Conservation (phyloP, 2,113 vertebrate species). For the Crotalus helleri region DNA sequence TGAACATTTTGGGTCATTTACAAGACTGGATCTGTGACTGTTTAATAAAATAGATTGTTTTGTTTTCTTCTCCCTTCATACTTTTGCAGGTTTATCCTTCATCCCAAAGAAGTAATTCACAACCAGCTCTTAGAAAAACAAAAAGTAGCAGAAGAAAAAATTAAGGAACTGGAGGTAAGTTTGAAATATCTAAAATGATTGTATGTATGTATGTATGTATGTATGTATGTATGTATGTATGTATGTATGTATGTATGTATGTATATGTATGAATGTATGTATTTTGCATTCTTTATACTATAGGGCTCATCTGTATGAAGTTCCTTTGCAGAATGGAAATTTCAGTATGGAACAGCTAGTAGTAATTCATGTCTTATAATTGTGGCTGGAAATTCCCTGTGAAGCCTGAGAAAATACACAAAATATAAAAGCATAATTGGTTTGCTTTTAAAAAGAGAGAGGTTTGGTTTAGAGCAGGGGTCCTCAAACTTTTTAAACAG, state of each 20-base stretch:
- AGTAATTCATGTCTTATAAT: neutral
- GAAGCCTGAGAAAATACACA: neutral
- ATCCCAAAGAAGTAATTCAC: slow-evolving; percentile 89
- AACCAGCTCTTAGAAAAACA: slow-evolving; percentile 88
- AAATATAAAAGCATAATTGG: neutral
- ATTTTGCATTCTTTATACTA: neutral
- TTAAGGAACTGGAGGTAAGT: slow-evolving; percentile 93
- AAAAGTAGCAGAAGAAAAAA: slow-evolving; percentile 93
- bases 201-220: neutral
- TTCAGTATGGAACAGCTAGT: neutral
- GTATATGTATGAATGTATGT: neutral
- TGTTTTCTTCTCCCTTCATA: slow-evolving; percentile 2
- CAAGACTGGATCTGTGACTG: neutral
- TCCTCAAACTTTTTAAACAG: too few species aligned
- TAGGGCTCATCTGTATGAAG: neutral
- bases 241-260: neutral
- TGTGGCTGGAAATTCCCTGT: neutral
- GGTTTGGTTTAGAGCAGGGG: neutral
- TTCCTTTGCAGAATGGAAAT: neutral
- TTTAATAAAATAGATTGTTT: slow-evolving; percentile 16
- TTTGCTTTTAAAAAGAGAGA: neutral
- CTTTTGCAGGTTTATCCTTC: slow-evolving; percentile 90
- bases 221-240: neutral
- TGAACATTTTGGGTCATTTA: neutral
- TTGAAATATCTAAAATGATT: slow-evolving; percentile 1